Evolutionary conservation across 2,888 invertebrate genomes (phyloP).

Genomic region (Acrobeloides nanus): DNA sequence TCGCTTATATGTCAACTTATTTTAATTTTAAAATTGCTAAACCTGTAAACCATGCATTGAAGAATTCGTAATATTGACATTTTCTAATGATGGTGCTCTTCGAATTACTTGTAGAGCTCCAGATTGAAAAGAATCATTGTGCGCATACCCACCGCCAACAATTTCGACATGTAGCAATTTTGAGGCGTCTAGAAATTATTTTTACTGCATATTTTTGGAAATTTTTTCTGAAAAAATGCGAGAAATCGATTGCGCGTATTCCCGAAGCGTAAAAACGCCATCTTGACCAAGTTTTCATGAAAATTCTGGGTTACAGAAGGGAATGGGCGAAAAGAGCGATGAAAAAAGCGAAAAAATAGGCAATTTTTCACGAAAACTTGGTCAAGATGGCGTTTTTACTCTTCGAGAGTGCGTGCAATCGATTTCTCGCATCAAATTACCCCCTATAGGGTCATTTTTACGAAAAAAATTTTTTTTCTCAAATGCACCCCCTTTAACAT

Average conservation of each 20-base stretch:
- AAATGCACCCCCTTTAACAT: neutral
- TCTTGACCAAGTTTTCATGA: too few species aligned
- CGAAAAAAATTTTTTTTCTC: neutral
- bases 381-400: neutral
- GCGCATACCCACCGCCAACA: conserved; percentile 84
- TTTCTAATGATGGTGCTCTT: conserved; percentile 74
- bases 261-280: too few species aligned
- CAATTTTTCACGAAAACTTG: neutral
- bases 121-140: conserved; percentile 73
- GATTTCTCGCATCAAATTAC: too few species aligned
- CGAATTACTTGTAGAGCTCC: conserved; percentile 77
- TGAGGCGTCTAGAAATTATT: conserved; percentile 62
- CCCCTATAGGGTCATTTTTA: too few species aligned
- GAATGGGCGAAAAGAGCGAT: neutral
- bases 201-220: too few species aligned
- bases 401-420: too few species aligned
- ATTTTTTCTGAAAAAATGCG: too few species aligned
- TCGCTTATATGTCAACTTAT: too few species aligned
- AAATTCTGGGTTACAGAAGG: too few species aligned
- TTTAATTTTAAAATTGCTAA: too few species aligned
- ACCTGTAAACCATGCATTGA: conserved; percentile 76
- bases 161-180: conserved; percentile 69
- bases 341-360: neutral
- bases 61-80: conserved; percentile 70
- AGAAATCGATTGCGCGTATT: too few species aligned